Evolutionary conservation across 2,797 vertebrate species (phyloP).

Genomic region (Odontamblyopus rebecca): DNA sequence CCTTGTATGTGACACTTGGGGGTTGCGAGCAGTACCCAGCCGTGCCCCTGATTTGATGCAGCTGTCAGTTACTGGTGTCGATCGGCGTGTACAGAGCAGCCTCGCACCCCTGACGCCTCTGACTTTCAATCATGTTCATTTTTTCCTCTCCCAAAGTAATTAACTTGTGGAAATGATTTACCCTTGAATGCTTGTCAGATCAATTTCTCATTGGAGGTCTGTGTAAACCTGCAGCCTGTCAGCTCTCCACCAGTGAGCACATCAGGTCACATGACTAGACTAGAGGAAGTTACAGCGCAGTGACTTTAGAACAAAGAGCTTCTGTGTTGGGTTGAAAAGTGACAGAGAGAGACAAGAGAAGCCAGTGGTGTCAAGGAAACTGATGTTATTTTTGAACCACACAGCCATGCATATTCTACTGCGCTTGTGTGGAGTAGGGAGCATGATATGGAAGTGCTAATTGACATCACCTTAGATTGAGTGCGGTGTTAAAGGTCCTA

Average conservation of each 20-base stretch:
- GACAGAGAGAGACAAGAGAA: constrained; percentile 16
- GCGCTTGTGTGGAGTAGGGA: neutral
- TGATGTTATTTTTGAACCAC: neutral
- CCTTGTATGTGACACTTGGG: neutral
- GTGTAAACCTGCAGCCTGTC: constrained; percentile 64
- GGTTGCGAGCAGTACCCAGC: neutral
- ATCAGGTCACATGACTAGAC: constrained; percentile 50
- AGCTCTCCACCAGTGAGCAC: constrained; percentile 59
- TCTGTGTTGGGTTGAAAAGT: constrained; percentile 15
- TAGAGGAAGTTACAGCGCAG: constrained; percentile 32
- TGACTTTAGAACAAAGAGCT: constrained; percentile 47
- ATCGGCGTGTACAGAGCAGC: constrained; percentile 39
- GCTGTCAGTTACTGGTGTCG: constrained; percentile 31
- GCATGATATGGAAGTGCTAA: neutral
- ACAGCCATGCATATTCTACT: neutral
- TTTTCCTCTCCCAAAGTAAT: constrained; percentile 63
- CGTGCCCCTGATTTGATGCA: constrained; percentile 2
- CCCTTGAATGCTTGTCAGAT: constrained; percentile 76
- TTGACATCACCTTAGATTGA: neutral
- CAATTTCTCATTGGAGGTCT: constrained; percentile 74
- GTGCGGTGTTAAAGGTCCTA: no score
- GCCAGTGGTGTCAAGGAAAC: constrained; percentile 3
- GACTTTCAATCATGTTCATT: constrained; percentile 41
- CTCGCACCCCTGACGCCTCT: constrained; percentile 43
- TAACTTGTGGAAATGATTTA: constrained; percentile 77